Conservation (phyloP, 2,888 invertebrate genomes). For the Agrotis exclamationis region DNA sequence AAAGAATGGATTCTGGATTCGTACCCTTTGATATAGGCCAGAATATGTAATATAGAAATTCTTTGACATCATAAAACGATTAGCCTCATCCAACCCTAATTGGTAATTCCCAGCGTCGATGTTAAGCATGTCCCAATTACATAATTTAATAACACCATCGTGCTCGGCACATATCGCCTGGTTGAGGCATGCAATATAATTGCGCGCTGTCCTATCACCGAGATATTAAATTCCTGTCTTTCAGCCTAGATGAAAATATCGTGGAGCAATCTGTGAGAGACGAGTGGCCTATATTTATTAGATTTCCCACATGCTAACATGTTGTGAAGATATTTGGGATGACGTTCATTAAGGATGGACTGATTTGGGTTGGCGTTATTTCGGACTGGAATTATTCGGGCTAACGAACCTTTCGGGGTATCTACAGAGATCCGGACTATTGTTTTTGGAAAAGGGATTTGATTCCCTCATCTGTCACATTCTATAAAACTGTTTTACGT, state of each 20-base stretch:
- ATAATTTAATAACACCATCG: constrained; percentile 43
- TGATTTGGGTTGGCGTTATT: constrained; percentile 8
- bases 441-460: constrained; percentile 1
- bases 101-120: constrained; percentile 29
- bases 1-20: too few relatives aligned
- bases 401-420: neutral
- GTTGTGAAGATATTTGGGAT: constrained; percentile 15
- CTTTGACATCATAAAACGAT: neutral
- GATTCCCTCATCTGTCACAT: neutral
- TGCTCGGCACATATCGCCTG: constrained; percentile 16
- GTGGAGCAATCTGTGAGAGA: constrained; percentile 10
- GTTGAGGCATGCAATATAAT: constrained; percentile 53
- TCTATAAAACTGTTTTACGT: too few relatives aligned
- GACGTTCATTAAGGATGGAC: constrained; percentile 1
- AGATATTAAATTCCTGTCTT: constrained; percentile 63
- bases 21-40: neutral
- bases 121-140: constrained; percentile 13
- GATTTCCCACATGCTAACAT: constrained; percentile 19
- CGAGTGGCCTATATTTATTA: constrained; percentile 8
- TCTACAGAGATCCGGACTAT: neutral
- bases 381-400: neutral
- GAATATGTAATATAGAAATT: neutral
- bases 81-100: constrained; percentile 6
- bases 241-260: constrained; percentile 49
- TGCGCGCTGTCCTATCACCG: constrained; percentile 41